phyloP scores from a whole-genome alignment of 2,113 vertebrate species.

The Dinomys branickii region DNA sequence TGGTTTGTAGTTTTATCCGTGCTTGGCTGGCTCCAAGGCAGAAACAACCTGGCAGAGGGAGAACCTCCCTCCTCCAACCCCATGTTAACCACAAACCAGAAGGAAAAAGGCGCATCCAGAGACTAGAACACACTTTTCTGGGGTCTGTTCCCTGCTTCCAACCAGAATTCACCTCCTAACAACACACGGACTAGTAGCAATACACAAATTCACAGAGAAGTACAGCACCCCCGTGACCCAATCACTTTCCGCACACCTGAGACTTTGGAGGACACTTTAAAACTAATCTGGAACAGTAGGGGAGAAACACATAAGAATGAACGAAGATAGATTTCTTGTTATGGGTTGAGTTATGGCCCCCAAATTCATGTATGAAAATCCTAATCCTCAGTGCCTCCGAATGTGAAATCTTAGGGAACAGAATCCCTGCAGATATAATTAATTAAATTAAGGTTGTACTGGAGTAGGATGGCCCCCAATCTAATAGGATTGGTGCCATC shows the following conservation, averaged over 20 bases:
- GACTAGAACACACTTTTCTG: not conserved
- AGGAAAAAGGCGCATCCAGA: not conserved
- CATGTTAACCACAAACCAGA: not conserved
- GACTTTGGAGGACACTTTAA: not conserved
- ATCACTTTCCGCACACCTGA: not conserved
- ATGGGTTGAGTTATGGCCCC: not conserved
- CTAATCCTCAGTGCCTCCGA: not conserved
- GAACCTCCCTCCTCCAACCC: not conserved
- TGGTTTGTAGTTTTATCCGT: not conserved
- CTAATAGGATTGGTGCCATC: not conserved
- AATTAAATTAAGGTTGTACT: not conserved
- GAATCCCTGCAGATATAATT: not conserved
- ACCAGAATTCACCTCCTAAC: not conserved
- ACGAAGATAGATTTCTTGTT: not conserved
- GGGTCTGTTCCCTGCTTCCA: not conserved
- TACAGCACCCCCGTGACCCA: not conserved
- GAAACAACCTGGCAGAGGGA: not conserved
- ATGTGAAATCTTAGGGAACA: not conserved
- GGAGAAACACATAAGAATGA: not conserved
- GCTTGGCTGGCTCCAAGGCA: not conserved
- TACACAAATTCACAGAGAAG: not conserved
- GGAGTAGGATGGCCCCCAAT: not conserved
- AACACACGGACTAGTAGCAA: not conserved
- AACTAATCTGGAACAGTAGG: not conserved
- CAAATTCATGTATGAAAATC: not conserved